These are phyloP conservation scores for Nomia melanderi DNA, from an alignment of 1,140 invertebrate genomes.

Conservation along the genomic window DNA sequence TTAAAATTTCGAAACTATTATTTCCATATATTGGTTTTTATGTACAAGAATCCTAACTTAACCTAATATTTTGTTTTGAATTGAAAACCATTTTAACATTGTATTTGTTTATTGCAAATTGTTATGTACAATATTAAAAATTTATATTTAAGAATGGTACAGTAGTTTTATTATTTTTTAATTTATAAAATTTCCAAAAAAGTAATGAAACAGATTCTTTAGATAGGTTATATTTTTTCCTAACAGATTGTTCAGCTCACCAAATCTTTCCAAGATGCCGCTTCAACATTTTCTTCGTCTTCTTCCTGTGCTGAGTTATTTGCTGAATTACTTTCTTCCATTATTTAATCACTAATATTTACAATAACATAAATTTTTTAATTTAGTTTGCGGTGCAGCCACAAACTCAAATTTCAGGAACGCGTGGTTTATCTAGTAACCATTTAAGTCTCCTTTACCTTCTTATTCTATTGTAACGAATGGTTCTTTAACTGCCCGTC, in stretches of 20 bases:
- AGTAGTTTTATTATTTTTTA: background rate
- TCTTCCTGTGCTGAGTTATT: background rate
- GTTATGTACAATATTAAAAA: background rate
- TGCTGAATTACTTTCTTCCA: constrained; percentile 7
- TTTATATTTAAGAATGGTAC: background rate
- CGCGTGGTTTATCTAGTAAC: no score
- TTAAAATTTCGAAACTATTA: background rate
- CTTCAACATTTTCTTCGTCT: constrained; percentile 70
- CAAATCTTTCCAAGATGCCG: constrained; percentile 84
- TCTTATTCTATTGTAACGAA: no score
- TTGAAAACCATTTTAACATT: background rate
- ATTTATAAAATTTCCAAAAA: background rate
- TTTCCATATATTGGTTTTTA: background rate
- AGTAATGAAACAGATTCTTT: background rate
- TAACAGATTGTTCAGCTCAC: constrained; percentile 72
- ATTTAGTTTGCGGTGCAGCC: no score
- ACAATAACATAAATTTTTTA: background rate
- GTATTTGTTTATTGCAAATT: background rate
- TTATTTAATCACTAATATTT: constrained; percentile 1
- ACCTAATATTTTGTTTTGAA: background rate
- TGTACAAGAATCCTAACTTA: background rate
- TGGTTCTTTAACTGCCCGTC: no score
- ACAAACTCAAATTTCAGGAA: no score
- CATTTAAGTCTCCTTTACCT: no score
- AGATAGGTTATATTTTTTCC: constrained; percentile 16